Evolutionary conservation across 2,888 invertebrate genomes (phyloP).

Genomic region (Drosophila atroscutellata): DNA sequence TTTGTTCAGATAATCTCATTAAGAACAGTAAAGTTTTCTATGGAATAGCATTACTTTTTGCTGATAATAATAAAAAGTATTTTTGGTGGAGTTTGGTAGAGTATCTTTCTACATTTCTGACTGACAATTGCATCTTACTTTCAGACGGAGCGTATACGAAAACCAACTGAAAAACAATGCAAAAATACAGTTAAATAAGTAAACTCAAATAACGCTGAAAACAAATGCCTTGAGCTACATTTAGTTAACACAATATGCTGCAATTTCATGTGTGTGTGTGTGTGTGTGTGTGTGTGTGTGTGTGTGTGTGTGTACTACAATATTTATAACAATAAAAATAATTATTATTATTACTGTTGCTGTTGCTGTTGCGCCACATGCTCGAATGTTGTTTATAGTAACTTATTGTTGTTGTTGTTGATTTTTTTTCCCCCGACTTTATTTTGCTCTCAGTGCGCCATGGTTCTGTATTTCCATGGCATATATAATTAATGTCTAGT

Average conservation of each 20-base stretch:
- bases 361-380: slow-evolving; percentile 23
- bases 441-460: not conserved
- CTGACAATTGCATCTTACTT: not conserved
- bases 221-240: slow-evolving; percentile 69
- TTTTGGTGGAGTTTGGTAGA: too few species aligned
- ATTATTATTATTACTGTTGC: slow-evolving; percentile 20
- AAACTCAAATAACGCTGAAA: slow-evolving; percentile 34
- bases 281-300: slow-evolving; percentile 16
- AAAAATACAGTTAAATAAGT: slow-evolving; percentile 13
- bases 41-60: not conserved
- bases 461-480: slow-evolving; percentile 26
- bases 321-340: slow-evolving; percentile 56
- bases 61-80: not conserved
- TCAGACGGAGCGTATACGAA: not conserved
- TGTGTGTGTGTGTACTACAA: slow-evolving; percentile 22
- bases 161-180: not conserved
- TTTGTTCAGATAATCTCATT: not conserved
- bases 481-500: slow-evolving; percentile 76
- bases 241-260: slow-evolving; percentile 52
- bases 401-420: not conserved
- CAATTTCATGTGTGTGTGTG: slow-evolving; percentile 31
- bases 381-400: slow-evolving; percentile 2
- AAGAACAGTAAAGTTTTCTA: not conserved
- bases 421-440: not conserved
- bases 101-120: not conserved